Conservation (phyloP, 2,888 invertebrate genomes). For the Ophraella communa region DNA sequence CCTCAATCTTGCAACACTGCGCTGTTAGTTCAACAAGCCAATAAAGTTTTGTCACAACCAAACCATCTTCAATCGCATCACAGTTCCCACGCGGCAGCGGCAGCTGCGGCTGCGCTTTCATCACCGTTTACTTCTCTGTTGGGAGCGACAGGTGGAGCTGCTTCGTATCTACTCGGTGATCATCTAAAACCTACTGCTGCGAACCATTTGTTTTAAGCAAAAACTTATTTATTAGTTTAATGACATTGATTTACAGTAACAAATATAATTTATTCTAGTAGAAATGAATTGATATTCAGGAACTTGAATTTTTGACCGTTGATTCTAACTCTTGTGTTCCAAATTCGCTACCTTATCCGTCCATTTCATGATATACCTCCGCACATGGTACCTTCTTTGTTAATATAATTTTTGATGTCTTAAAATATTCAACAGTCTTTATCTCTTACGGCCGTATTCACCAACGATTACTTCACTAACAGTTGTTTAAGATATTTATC, state of each 20-base stretch:
- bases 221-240: not conserved
- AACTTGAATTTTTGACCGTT: not conserved
- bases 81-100: conserved; percentile 68
- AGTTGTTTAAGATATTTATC: too few relatives aligned
- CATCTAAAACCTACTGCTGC: conserved; percentile 67
- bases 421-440: too few relatives aligned
- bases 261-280: not conserved
- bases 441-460: too few relatives aligned
- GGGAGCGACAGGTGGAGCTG: conserved; percentile 64
- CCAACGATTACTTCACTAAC: too few relatives aligned
- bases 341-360: not conserved
- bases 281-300: not conserved
- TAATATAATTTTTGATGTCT: too few relatives aligned
- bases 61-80: conserved; percentile 55
- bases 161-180: conserved; percentile 68
- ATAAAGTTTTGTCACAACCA: conserved; percentile 60
- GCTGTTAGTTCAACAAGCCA: conserved; percentile 60
- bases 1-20: conserved; percentile 61
- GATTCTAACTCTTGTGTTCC: too few relatives aligned
- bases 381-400: too few relatives aligned
- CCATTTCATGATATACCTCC: not conserved
- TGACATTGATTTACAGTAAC: not conserved
- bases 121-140: conserved; percentile 67
- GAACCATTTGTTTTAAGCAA: conserved; percentile 68
- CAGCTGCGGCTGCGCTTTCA: conserved; percentile 66